These are phyloP conservation scores for Rhynchonycteris naso DNA, from an alignment of 2,797 vertebrate species.

Conservation along the genomic window DNA sequence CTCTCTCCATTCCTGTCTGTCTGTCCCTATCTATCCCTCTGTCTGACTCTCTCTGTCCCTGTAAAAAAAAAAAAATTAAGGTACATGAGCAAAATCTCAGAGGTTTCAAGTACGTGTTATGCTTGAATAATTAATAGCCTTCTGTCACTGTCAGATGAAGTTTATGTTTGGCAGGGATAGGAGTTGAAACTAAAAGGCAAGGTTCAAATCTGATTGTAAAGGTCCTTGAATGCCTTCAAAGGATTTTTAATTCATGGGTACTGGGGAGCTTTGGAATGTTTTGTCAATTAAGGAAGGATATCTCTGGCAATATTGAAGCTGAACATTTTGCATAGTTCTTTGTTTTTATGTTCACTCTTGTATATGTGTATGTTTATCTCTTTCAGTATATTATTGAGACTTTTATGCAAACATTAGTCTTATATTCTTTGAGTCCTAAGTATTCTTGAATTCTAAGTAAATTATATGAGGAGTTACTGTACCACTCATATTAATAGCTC, in stretches of 20 bases:
- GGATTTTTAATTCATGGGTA: not conserved
- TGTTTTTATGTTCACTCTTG: not conserved
- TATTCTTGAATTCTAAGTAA: not conserved
- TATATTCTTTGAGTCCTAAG: not conserved
- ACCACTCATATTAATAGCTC: not conserved
- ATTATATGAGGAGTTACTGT: not conserved
- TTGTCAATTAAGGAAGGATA: not conserved
- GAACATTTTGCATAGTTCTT: not conserved
- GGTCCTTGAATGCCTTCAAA: not conserved
- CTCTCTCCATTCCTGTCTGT: too few relatives aligned
- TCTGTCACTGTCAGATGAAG: not conserved
- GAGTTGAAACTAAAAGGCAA: not conserved
- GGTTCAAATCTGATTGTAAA: not conserved
- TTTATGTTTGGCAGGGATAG: conserved; percentile 3
- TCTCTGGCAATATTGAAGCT: not conserved
- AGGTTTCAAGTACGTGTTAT: not conserved
- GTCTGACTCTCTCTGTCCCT: too few relatives aligned
- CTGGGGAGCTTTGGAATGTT: not conserved
- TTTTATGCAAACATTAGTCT: not conserved
- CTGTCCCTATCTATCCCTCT: too few relatives aligned
- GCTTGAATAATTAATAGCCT: not conserved
- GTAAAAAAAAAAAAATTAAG: too few relatives aligned
- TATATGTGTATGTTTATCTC: not conserved
- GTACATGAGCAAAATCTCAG: conserved; percentile 13
- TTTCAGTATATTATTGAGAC: not conserved